Evolutionary conservation across 2,888 invertebrate species (phyloP).

Genomic region (Drosophila robusta): DNA sequence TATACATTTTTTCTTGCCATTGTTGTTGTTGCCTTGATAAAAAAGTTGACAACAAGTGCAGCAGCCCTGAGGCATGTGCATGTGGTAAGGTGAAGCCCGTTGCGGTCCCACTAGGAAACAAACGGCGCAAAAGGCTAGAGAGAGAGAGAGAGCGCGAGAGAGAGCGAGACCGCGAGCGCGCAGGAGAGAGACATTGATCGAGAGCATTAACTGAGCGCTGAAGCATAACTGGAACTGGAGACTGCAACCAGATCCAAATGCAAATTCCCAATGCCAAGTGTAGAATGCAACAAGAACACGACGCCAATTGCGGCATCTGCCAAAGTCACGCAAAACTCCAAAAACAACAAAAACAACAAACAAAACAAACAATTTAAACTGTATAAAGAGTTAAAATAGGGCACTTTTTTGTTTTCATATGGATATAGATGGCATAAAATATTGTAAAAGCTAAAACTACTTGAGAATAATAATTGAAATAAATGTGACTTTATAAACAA

Average conservation of each 20-base stretch:
- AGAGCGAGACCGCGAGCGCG: not conserved
- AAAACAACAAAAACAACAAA: not conserved
- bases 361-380: not conserved
- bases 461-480: not conserved
- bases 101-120: slow-evolving; percentile 39
- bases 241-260: slow-evolving; percentile 42
- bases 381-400: not conserved
- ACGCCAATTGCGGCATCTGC: slow-evolving; percentile 1
- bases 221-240: slow-evolving; percentile 37
- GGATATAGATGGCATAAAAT: too few relatives aligned
- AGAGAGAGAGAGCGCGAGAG: not conserved
- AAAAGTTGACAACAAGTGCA: slow-evolving; percentile 65
- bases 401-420: not conserved
- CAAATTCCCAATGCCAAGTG: slow-evolving; percentile 30
- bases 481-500: too few relatives aligned
- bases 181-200: slow-evolving; percentile 2
- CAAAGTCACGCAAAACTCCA: not conserved
- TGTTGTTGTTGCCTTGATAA: slow-evolving; percentile 34
- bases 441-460: not conserved
- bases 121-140: slow-evolving; percentile 5
- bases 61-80: slow-evolving; percentile 55
- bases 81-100: slow-evolving; percentile 57
- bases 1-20: slow-evolving; percentile 2
- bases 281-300: slow-evolving; percentile 13
- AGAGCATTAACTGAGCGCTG: slow-evolving; percentile 13